Evolutionary conservation across 2,113 vertebrate species (phyloP), one percentile per base, ranked within the genome.

Genomic region (Brachirus orientalis): DNA sequence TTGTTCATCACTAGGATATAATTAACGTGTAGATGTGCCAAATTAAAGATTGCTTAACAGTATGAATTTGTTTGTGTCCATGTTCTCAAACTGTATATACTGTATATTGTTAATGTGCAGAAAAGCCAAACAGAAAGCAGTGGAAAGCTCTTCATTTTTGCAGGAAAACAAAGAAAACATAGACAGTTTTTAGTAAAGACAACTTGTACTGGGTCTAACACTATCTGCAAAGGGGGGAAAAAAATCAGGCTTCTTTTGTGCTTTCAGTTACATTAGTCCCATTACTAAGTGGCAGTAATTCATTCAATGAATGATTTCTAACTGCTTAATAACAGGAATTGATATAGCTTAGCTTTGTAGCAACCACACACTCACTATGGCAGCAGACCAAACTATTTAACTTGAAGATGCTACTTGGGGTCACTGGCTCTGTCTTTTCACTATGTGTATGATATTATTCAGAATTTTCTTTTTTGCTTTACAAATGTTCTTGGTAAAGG

Each of bases 261-360:
- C 55, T 35, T 63, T 45, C 62, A 36, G 55, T 61, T 36, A 62
- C 73, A 85, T 80, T 66, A 63, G 41, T 78, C 33, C 52, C 55
- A 50, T 50, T 75, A 59, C 84, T 76, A 85, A 80, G 74, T 84
- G 82, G 71, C 80, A 85, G 71, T 75, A 80, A 83, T 63, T 59
- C 47, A 74, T 70, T 73, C 44, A 66, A 67, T n/a, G n/a, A 62
- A 63, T 66, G 69, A 83, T 69, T 74, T 81, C 72, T 69, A 85
- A 84, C 62, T 62, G 69, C 72, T 77, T 70, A 77, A 59, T 78
- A 76, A 86, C 71, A 66, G 69, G 67, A 61, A 64, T 48, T 84
- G 69, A 79, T 74, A 78, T 56, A 68, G 55, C 57, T 22, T 6
- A 35, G 63, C 57, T 57, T 56, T 59, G 70, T 63, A 73, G 71